These are phyloP conservation scores for Diplodus sargus DNA, from an alignment of 2,797 vertebrate genomes.

Conservation along the genomic window DNA sequence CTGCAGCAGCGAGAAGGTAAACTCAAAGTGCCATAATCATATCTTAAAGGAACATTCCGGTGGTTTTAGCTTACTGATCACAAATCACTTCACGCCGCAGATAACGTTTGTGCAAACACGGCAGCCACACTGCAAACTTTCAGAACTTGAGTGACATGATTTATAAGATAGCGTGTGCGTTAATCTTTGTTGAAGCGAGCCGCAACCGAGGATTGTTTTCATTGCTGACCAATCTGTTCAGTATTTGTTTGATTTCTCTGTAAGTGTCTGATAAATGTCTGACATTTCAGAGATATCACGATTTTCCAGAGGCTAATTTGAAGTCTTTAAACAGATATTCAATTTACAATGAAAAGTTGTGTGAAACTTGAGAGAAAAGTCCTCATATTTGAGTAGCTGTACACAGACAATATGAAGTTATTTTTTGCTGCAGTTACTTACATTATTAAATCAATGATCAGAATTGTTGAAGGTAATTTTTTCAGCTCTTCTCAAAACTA, in stretches of 20 bases:
- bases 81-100: conserved; percentile 13
- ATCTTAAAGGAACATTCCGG: conserved; percentile 34
- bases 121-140: conserved; percentile 4
- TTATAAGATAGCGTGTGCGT: neutral
- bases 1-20: conserved; percentile 93
- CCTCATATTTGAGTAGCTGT: neutral
- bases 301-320: too few species aligned
- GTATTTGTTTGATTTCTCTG: neutral
- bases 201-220: neutral
- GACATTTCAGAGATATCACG: neutral
- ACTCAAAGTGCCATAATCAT: conserved; percentile 18
- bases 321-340: neutral
- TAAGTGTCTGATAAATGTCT: neutral
- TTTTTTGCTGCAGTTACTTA: neutral
- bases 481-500: neutral
- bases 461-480: neutral
- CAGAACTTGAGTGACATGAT: neutral
- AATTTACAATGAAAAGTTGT: neutral
- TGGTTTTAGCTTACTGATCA: conserved; percentile 14
- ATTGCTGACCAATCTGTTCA: neutral
- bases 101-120: conserved; percentile 4
- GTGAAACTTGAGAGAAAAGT: neutral
- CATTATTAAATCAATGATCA: neutral
- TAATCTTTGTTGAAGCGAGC: neutral
- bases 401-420: neutral